Percentiles rank a stretch among this genome's conserved stretches.
Evolutionary conservation across 2,113 vertebrate genomes (phyloP).

Genomic region (Cnemophilus loriae): DNA sequence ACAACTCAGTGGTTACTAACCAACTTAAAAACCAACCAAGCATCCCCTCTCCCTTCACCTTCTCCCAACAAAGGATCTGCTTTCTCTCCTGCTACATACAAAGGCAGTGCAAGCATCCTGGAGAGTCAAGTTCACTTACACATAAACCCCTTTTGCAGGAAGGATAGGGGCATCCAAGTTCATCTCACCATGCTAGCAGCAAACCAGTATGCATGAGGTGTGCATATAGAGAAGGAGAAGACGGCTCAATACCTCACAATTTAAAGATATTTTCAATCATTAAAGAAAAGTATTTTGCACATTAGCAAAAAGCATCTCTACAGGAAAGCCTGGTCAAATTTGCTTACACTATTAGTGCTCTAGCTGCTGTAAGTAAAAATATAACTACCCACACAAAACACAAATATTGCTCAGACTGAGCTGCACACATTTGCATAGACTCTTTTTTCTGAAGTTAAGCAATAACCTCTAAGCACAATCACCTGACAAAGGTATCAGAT

Average conservation of each 20-base stretch:
- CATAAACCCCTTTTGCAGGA: background rate
- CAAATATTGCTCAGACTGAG: background rate
- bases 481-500: background rate
- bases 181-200: background rate
- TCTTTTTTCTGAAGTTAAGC: background rate
- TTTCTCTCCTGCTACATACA: background rate
- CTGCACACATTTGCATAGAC: rapidly evolving
- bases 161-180: background rate
- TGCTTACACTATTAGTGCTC: background rate
- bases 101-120: background rate
- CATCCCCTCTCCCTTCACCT: background rate
- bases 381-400: background rate
- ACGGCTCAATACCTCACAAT: background rate
- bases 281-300: background rate
- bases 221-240: background rate
- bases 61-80: background rate
- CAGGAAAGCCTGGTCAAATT: background rate
- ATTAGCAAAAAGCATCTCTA: background rate
- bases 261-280: background rate
- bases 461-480: background rate
- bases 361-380: rapidly evolving
- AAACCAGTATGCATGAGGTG: rapidly evolving
- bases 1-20: background rate
- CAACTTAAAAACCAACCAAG: background rate
- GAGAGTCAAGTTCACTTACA: background rate